phyloP scores from a whole-genome alignment of 2,888 invertebrate species.

The Aethes cnicana region DNA sequence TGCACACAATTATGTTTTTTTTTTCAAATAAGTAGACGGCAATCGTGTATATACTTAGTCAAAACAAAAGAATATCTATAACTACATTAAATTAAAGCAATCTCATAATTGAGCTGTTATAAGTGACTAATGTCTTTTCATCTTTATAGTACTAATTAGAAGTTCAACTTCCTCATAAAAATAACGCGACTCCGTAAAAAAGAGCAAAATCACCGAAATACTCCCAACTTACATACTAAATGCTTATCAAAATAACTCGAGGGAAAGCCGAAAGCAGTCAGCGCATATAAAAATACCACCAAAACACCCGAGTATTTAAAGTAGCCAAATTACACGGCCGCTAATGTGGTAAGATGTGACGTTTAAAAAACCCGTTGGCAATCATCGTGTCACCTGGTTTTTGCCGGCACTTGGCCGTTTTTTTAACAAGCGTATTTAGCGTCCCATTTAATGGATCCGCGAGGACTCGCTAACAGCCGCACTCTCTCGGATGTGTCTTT shows the following conservation, averaged over 20 bases:
- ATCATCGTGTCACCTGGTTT: slow-evolving; percentile 23
- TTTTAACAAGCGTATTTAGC: slow-evolving; percentile 12
- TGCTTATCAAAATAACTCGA: slow-evolving; percentile 18
- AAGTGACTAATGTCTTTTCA: too few relatives aligned
- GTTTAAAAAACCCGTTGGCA: slow-evolving; percentile 11
- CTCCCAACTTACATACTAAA: slow-evolving; percentile 14
- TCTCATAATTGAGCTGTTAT: too few relatives aligned
- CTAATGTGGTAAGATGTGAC: slow-evolving; percentile 14
- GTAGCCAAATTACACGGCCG: slow-evolving; percentile 5
- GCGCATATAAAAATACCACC: slow-evolving; percentile 16
- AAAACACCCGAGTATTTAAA: slow-evolving; percentile 21
- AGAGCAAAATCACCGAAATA: slow-evolving; percentile 4
- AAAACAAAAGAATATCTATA: too few relatives aligned
- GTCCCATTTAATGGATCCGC: neutral
- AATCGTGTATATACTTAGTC: too few relatives aligned
- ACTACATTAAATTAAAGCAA: too few relatives aligned
- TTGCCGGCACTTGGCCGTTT: slow-evolving; percentile 10
- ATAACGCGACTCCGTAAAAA: neutral
- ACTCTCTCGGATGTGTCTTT: neutral
- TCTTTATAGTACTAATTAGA: too few relatives aligned
- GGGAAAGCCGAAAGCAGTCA: slow-evolving; percentile 22
- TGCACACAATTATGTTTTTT: too few relatives aligned
- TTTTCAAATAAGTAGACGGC: too few relatives aligned
- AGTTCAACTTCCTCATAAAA: too few relatives aligned
- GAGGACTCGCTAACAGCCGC: neutral